Evolutionary conservation across 2,888 invertebrate species (phyloP), one percentile per base, ranked within the genome.

Genomic region (Orthosia incerta): DNA sequence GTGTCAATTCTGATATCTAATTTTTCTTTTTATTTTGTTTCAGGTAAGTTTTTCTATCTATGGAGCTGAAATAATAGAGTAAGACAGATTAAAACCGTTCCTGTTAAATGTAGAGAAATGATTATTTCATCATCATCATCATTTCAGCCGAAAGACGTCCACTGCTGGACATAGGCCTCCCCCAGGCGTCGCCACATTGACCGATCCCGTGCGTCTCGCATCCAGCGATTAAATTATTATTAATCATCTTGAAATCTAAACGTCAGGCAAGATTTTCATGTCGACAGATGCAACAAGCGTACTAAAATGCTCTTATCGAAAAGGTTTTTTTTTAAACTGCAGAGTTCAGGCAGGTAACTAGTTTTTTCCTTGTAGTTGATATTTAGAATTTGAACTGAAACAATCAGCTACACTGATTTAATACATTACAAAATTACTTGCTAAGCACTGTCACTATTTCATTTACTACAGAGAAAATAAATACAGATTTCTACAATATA

Each of bases 21-120:
- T 65, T 53, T 73, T 50, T 7, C 3, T 71, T 64, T 69, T 78
- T 83, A 50, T 70, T 79, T 89, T 12, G 83, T 91, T 90, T 45
- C 88, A 91, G 91, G 91, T 91, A 91, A 89, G 87, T 75, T 3
- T 4, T 31, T 20, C n/a, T 39, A 23, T 12, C 15, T 50, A 13
- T 26, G 20, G 26, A 18, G 59, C 13, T 20, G n/a, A 3, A 57
- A 15, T 12, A 18, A 18, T 20, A 3, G 15, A 15, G 5, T 2
- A 23, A 26, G 23, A 26, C 1, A 0, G n/a, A 16, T 31, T 0
- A 4, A 18, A 12, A 31, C 2, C 20, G 31, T 7, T 31, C 23
- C 13, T 3, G 4, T 5, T 18, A 59, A 39, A 23, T 57, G 61
- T 77, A 62, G 57, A 60, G 45, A 71, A 15, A n/a, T n/a, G n/a